Evolutionary conservation across 2,888 invertebrate genomes (phyloP).

Genomic region (Brenthis ino): DNA sequence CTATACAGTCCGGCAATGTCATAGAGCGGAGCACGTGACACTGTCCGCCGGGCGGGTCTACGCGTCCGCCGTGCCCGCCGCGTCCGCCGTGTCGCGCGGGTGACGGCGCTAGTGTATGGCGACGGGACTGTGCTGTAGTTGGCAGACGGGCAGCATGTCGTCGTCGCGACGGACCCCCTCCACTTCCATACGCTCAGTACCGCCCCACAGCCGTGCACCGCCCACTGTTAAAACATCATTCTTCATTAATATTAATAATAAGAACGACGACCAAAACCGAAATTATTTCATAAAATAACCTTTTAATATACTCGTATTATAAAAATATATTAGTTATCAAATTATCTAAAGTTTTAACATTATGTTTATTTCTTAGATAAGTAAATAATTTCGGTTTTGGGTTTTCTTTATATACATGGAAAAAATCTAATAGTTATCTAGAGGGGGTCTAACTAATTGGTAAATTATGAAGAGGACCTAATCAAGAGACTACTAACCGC

Average conservation of each 20-base stretch:
- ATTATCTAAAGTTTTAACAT: neutral
- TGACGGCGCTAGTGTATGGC: conserved; percentile 87
- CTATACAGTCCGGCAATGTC: neutral
- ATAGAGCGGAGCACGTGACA: neutral
- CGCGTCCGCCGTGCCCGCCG: conserved; percentile 18
- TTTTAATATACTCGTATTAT: no score
- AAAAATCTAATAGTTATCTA: conserved; percentile 8
- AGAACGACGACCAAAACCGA: conserved; percentile 9
- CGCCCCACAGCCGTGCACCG: conserved; percentile 61
- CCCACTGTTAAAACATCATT: conserved; percentile 50
- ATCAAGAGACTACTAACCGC: conserved; percentile 14
- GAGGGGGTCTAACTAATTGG: conserved; percentile 27
- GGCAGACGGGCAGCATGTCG: conserved; percentile 90
- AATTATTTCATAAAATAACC: conserved; percentile 10
- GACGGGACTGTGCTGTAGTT: conserved; percentile 94
- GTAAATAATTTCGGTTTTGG: conserved; percentile 18
- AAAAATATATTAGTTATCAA: neutral
- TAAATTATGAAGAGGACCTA: conserved; percentile 17
- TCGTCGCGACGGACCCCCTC: conserved; percentile 71
- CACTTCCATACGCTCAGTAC: conserved; percentile 89
- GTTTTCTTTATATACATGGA: neutral
- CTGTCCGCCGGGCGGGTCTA: conserved; percentile 26
- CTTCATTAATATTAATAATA: neutral
- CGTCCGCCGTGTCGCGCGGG: conserved; percentile 25
- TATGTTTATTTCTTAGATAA: neutral